Evolutionary conservation across 1,140 invertebrate genomes (phyloP).

Genomic region (Megathymus violae): DNA sequence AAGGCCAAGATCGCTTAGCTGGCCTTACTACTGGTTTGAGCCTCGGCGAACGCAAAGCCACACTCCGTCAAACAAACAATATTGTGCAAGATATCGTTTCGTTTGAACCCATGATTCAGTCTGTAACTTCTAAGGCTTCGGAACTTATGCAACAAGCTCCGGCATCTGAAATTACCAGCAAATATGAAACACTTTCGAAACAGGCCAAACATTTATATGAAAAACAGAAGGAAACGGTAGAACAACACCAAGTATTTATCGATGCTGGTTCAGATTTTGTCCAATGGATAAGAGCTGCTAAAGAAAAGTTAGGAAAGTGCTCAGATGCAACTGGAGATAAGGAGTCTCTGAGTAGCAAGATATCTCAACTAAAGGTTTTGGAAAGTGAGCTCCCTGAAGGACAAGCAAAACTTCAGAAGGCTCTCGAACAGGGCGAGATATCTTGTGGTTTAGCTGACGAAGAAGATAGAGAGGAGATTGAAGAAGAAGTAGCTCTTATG

Average conservation of each 20-base stretch:
- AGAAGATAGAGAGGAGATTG: conserved; percentile 95
- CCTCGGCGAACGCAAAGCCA: conserved; percentile 93
- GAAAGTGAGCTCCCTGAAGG: conserved; percentile 92
- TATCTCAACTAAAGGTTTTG: conserved; percentile 92
- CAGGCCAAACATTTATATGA: conserved; percentile 95
- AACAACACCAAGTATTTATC: conserved; percentile 95
- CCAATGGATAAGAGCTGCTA: conserved; percentile 94
- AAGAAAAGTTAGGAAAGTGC: conserved; percentile 96
- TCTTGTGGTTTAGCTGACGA: conserved; percentile 92
- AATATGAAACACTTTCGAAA: conserved; percentile 95
- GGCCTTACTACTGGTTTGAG: conserved; percentile 90
- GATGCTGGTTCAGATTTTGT: conserved; percentile 96
- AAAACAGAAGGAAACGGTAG: conserved; percentile 95
- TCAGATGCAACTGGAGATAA: conserved; percentile 97
- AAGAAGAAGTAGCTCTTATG: conserved; percentile 94
- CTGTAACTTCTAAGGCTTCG: conserved; percentile 95
- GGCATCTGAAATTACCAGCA: conserved; percentile 94
- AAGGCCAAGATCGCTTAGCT: conserved; percentile 85
- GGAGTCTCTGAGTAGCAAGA: conserved; percentile 93
- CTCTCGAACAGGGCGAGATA: conserved; percentile 91
- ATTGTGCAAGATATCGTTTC: conserved; percentile 97
- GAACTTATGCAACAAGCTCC: conserved; percentile 93
- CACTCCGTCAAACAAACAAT: conserved; percentile 94
- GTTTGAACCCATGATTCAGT: conserved; percentile 97
- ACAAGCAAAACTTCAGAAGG: conserved; percentile 91